Evolutionary conservation across 2,113 vertebrate species (phyloP).

Genomic region (Alethe castanea): DNA sequence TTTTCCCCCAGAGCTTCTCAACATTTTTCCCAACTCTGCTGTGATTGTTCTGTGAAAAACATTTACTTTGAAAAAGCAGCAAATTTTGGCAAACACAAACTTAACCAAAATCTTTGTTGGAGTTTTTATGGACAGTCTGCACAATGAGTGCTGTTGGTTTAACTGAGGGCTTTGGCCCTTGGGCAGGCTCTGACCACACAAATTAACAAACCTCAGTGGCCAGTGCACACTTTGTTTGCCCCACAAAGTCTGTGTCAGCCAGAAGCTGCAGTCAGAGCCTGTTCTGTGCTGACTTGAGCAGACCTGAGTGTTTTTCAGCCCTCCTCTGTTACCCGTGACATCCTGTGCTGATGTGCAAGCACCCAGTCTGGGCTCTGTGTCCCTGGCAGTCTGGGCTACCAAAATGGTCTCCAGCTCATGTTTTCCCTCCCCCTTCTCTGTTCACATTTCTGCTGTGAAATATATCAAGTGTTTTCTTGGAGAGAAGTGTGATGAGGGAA

Average conservation of each 20-base stretch:
- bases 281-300: neutral
- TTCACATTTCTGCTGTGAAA: neutral
- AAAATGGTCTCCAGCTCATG: neutral
- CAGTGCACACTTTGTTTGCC: neutral
- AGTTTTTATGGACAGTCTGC: neutral
- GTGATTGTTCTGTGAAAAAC: neutral
- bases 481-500: neutral
- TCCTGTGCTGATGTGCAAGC: neutral
- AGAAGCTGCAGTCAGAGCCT: neutral
- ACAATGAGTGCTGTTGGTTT: neutral
- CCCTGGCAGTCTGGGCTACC: neutral
- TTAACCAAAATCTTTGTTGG: neutral
- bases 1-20: neutral
- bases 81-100: neutral
- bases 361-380: neutral
- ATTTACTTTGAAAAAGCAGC: neutral
- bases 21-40: neutral
- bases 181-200: neutral
- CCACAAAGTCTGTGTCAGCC: neutral
- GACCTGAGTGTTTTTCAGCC: neutral
- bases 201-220: neutral
- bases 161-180: neutral
- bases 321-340: accelerated
- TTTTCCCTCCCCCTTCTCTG: neutral
- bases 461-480: neutral